A percentile compares a stretch with the other conserved stretches of the same genome.
Conservation (phyloP, 2,797 vertebrate species). For the Sebastes itinus region DNA sequence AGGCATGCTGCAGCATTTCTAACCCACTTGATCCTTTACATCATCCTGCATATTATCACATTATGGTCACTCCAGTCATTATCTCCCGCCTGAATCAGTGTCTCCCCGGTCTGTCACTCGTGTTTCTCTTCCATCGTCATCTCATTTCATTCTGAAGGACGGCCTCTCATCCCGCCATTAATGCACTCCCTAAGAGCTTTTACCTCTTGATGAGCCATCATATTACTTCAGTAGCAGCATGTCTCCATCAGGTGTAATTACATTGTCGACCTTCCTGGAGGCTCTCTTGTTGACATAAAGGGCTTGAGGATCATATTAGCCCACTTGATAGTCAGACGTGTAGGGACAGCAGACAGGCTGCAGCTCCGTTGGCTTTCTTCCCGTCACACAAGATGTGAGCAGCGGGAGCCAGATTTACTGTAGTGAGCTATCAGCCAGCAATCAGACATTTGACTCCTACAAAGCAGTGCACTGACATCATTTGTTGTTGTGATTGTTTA, state of each 20-base stretch:
- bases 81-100: conserved; percentile 5
- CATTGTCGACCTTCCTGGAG: conserved; percentile 39
- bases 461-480: conserved; percentile 4
- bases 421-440: conserved; percentile 29
- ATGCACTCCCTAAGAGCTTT: conserved; percentile 61
- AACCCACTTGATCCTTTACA: background rate
- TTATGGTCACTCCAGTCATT: conserved; percentile 21
- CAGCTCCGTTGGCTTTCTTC: conserved; percentile 23
- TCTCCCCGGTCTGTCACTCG: conserved; percentile 32
- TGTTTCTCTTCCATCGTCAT: conserved; percentile 15
- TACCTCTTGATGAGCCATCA: conserved; percentile 59
- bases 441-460: conserved; percentile 9
- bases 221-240: conserved; percentile 52
- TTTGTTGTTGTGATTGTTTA: background rate
- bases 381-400: conserved; percentile 4
- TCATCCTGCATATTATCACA: conserved; percentile 20
- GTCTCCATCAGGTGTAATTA: conserved; percentile 67
- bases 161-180: conserved; percentile 48
- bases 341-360: conserved; percentile 22
- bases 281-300: conserved; percentile 40
- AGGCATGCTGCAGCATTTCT: conserved; percentile 46
- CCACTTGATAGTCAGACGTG: conserved; percentile 36
- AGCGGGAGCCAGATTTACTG: conserved; percentile 39
- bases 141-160: conserved; percentile 46
- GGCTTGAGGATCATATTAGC: conserved; percentile 51